Conservation (phyloP, 2,888 invertebrate genomes). For the Thera britannica region DNA sequence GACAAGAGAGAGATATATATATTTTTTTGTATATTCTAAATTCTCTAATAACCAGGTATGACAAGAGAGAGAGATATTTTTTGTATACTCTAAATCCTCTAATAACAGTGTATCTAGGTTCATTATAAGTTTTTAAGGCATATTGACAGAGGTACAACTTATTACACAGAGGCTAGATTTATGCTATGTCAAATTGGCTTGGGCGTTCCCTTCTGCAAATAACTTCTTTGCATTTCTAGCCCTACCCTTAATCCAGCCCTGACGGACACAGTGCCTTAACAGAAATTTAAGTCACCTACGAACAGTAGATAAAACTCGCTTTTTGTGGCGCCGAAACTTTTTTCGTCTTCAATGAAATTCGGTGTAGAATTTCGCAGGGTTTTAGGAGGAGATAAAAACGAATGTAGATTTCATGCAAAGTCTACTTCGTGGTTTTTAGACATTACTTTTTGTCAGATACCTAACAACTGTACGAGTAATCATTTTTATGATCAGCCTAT, state of each 20-base stretch:
- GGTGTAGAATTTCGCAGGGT: constrained; percentile 40
- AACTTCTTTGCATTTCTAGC: background rate
- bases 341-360: constrained; percentile 40
- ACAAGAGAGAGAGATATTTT: too few relatives aligned
- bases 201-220: background rate
- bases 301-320: constrained; percentile 52
- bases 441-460: background rate
- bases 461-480: too few relatives aligned
- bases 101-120: too few relatives aligned
- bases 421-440: background rate
- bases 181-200: too few relatives aligned
- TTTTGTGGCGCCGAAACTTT: constrained; percentile 46
- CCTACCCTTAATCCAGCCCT: constrained; percentile 38
- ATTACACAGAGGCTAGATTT: too few relatives aligned
- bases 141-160: too few relatives aligned
- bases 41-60: too few relatives aligned
- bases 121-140: too few relatives aligned
- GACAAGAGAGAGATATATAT: too few relatives aligned
- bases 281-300: constrained; percentile 53
- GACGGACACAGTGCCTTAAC: constrained; percentile 46
- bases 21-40: too few relatives aligned
- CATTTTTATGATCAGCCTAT: too few relatives aligned
- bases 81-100: too few relatives aligned
- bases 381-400: constrained; percentile 17
- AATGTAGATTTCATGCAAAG: constrained; percentile 7